A percentile compares a stretch with the other conserved stretches of the same genome.
Evolutionary conservation across 2,113 vertebrate species (phyloP).

Genomic region (Pholis gunnellus): DNA sequence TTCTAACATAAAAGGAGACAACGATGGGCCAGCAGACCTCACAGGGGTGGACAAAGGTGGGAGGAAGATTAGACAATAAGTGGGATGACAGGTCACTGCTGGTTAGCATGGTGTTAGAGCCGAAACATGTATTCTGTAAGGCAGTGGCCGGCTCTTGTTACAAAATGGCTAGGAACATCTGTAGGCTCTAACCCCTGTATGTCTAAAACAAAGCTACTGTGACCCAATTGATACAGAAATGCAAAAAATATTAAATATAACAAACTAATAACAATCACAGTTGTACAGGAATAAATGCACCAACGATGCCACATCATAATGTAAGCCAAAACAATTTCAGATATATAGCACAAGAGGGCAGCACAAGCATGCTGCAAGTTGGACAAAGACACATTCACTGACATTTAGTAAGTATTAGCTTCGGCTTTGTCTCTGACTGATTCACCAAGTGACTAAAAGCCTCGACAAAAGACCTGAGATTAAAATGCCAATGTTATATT

Average conservation of each 20-base stretch:
- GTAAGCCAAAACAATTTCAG: neutral
- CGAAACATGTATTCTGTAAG: neutral
- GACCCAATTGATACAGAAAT: neutral
- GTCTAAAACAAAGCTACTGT: neutral
- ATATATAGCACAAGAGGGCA: slow-evolving; percentile 15
- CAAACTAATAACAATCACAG: neutral
- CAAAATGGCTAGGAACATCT: neutral
- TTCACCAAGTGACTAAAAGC: neutral
- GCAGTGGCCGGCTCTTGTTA: neutral
- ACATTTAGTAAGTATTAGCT: neutral
- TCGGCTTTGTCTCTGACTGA: neutral
- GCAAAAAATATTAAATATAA: neutral
- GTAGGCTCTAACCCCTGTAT: neutral
- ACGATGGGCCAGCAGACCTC: slow-evolving; percentile 31
- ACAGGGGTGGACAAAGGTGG: neutral
- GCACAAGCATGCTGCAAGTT: slow-evolving; percentile 7
- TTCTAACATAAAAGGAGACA: slow-evolving; percentile 19
- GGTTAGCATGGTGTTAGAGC: neutral
- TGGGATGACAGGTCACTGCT: slow-evolving; percentile 5
- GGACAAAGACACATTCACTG: neutral
- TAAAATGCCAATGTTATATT: neutral
- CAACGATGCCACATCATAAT: neutral
- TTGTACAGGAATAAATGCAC: neutral
- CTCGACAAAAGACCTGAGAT: neutral
- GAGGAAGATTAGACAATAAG: slow-evolving; percentile 4